Evolutionary conservation across 2,113 vertebrate genomes (phyloP).

Genomic region (Aegypius monachus): DNA sequence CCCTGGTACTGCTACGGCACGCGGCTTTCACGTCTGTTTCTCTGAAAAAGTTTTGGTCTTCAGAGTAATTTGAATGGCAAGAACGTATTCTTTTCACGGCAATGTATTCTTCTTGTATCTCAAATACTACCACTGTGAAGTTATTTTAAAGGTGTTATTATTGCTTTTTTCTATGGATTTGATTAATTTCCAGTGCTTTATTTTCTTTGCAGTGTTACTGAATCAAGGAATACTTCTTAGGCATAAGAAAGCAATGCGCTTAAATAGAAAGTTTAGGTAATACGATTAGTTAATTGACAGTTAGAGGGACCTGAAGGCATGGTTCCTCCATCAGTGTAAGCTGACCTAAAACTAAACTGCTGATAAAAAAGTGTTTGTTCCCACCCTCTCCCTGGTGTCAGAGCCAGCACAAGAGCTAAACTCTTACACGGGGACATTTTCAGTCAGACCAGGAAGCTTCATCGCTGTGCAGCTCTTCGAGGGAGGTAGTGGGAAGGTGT

Average conservation of each 20-base stretch:
- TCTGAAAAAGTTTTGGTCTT: background rate
- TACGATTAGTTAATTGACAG: background rate
- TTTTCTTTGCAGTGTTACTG: background rate
- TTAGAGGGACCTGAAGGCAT: background rate
- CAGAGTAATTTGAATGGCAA: background rate
- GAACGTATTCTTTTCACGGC: background rate
- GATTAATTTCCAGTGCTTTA: background rate
- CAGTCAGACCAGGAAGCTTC: background rate
- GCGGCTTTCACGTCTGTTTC: background rate
- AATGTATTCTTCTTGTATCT: background rate
- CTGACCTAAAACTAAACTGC: background rate
- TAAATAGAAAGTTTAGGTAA: background rate
- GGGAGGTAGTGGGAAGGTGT: background rate
- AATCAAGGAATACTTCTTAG: background rate
- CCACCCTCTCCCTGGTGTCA: background rate
- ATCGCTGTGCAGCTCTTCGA: background rate
- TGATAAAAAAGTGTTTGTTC: background rate
- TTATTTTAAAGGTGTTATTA: background rate
- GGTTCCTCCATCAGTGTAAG: background rate
- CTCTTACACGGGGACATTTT: fast-evolving
- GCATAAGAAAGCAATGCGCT: background rate
- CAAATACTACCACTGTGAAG: background rate
- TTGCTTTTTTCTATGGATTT: background rate
- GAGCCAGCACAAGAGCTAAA: background rate
- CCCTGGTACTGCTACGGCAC: fast-evolving